phyloP scores from a whole-genome alignment of 2,113 vertebrate genomes.

The Mystacornis crossleyi region DNA sequence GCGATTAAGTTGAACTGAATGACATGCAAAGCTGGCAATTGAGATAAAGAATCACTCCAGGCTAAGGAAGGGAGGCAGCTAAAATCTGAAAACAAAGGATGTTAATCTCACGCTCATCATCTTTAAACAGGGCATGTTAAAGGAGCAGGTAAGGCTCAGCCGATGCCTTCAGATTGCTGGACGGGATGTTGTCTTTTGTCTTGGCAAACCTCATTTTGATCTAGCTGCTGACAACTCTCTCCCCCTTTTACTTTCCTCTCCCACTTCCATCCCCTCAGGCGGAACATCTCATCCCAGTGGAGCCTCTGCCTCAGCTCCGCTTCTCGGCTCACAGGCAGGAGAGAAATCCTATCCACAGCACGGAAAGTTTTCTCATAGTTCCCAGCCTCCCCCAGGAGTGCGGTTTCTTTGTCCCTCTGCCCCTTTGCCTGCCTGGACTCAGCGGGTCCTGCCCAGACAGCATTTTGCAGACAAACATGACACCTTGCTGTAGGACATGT shows the following conservation, averaged over 20 bases:
- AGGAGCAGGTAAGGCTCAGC: conserved; percentile 23
- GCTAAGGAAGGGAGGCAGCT: conserved; percentile 25
- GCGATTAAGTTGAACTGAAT: conserved; percentile 64
- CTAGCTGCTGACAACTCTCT: background rate
- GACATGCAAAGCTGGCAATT: conserved; percentile 64
- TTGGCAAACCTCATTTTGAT: conserved; percentile 14
- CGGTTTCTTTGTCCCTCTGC: background rate
- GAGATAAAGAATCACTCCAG: conserved; percentile 65
- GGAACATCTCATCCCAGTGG: background rate
- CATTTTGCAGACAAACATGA: background rate
- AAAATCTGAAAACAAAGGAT: conserved; percentile 51
- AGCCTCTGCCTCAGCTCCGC: background rate
- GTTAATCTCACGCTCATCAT: conserved; percentile 50
- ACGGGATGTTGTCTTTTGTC: conserved; percentile 5
- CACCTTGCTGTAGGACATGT: background rate
- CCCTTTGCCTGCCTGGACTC: background rate
- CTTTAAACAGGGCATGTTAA: background rate
- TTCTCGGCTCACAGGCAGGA: background rate
- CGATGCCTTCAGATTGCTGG: background rate
- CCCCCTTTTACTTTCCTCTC: background rate
- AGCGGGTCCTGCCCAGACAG: background rate
- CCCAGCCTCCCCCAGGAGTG: background rate
- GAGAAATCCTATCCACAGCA: background rate
- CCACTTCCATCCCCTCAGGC: background rate
- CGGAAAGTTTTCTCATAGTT: background rate